Conservation (phyloP, 2,113 vertebrate species). For the Salminus brasiliensis region DNA sequence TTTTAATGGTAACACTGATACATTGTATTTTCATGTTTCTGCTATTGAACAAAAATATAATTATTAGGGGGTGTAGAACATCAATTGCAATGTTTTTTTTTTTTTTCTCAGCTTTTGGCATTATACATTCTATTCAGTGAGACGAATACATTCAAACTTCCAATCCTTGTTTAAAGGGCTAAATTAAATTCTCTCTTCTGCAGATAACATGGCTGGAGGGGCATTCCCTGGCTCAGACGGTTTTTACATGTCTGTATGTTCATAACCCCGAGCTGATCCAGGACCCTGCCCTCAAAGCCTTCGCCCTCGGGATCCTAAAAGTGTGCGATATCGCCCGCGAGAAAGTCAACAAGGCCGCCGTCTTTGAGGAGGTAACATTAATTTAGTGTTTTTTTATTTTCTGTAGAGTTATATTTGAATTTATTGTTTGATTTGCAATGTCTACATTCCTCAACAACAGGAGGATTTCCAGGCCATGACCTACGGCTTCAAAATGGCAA, state of each 20-base stretch:
- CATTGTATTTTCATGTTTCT: no score
- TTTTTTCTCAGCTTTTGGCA: no score
- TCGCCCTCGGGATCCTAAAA: constrained; percentile 95
- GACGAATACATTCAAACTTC: no score
- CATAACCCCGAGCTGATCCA: constrained; percentile 98
- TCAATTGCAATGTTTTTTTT: no score
- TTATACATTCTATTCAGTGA: no score
- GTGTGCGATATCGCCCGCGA: constrained; percentile 97
- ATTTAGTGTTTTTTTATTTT: background rate
- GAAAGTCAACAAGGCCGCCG: constrained; percentile 98
- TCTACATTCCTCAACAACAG: constrained; percentile 70
- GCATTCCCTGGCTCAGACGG: constrained; percentile 96
- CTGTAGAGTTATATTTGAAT: no score
- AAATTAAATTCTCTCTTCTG: constrained; percentile 9
- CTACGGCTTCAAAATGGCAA: constrained; percentile 99
- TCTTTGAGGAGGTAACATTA: constrained; percentile 94
- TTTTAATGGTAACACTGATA: no score
- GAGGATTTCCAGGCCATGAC: constrained; percentile 99
- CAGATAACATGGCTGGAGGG: constrained; percentile 99
- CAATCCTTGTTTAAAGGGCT: no score
- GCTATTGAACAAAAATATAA: no score
- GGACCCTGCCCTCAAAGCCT: constrained; percentile 96
- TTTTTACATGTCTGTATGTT: constrained; percentile 98
- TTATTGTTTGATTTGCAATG: no score
- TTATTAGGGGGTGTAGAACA: no score